Evolutionary conservation across 92 coral and sea anemone species (phyloP).

Genomic region (Epizoanthus illoricatus): DNA sequence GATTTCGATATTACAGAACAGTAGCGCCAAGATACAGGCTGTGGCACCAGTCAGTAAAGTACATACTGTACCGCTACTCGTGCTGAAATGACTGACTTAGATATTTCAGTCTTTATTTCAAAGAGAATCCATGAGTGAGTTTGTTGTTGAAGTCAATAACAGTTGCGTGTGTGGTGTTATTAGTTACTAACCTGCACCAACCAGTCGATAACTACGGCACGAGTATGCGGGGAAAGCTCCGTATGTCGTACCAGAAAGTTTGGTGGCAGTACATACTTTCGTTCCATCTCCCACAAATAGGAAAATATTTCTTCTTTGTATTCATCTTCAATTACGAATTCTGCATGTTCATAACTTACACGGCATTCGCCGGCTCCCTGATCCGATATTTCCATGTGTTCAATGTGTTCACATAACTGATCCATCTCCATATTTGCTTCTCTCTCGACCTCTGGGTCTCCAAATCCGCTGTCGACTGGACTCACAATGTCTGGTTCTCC

Average conservation of each 20-base stretch:
- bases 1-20: too few relatives aligned
- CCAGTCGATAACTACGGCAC: slow-evolving; percentile 68
- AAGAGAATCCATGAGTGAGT: too few relatives aligned
- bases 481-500: neutral
- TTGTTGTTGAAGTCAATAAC: neutral
- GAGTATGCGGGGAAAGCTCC: slow-evolving; percentile 58
- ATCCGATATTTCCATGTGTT: slow-evolving; percentile 13
- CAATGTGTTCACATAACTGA: slow-evolving; percentile 19
- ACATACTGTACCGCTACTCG: too few relatives aligned
- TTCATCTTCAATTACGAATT: slow-evolving; percentile 44
- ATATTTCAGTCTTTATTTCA: too few relatives aligned
- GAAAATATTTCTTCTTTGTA: slow-evolving; percentile 48
- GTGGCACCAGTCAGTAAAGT: too few relatives aligned
- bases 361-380: neutral
- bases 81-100: too few relatives aligned
- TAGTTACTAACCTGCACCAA: slow-evolving; percentile 50
- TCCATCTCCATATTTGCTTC: slow-evolving; percentile 27
- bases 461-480: slow-evolving; percentile 23
- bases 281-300: slow-evolving; percentile 42
- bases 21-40: too few relatives aligned
- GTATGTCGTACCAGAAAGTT: slow-evolving; percentile 46
- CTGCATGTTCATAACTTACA: slow-evolving; percentile 16
- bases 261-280: slow-evolving; percentile 46
- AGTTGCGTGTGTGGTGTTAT: too few relatives aligned
- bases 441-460: neutral